phyloP scores from a whole-genome alignment of 2,888 invertebrate genomes.

The Tuta absoluta region DNA sequence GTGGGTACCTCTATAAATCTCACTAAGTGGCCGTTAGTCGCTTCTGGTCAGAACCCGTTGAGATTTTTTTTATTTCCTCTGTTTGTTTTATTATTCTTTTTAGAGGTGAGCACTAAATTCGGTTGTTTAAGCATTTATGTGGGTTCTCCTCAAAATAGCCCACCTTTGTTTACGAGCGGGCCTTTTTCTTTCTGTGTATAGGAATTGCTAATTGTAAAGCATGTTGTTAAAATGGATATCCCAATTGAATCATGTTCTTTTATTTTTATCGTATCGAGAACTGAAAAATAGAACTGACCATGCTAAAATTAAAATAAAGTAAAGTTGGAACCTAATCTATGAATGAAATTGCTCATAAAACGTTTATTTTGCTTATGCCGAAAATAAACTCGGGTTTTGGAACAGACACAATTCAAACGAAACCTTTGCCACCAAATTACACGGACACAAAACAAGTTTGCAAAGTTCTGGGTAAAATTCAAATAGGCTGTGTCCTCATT shows the following conservation, averaged over 20 bases:
- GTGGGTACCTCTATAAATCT: constrained; percentile 68
- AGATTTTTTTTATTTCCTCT: constrained; percentile 38
- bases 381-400: neutral
- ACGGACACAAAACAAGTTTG: neutral
- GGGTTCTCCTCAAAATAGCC: neutral
- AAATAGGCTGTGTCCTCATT: neutral
- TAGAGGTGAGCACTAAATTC: constrained; percentile 7
- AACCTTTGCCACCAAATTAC: neutral
- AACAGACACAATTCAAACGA: constrained; percentile 3
- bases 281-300: neutral
- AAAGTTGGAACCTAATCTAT: neutral
- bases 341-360: neutral
- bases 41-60: constrained; percentile 56
- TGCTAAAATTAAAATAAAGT: neutral
- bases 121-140: constrained; percentile 41
- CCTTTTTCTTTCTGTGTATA: neutral
- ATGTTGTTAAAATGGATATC: neutral
- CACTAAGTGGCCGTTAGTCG: constrained; percentile 70
- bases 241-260: no score
- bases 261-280: neutral
- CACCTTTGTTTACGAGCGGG: neutral
- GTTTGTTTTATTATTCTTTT: constrained; percentile 20
- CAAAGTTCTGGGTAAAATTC: neutral
- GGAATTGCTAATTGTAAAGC: neutral
- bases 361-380: neutral